phyloP scores from a whole-genome alignment of 2,888 invertebrate genomes.

The Toxonevra muliebris region DNA sequence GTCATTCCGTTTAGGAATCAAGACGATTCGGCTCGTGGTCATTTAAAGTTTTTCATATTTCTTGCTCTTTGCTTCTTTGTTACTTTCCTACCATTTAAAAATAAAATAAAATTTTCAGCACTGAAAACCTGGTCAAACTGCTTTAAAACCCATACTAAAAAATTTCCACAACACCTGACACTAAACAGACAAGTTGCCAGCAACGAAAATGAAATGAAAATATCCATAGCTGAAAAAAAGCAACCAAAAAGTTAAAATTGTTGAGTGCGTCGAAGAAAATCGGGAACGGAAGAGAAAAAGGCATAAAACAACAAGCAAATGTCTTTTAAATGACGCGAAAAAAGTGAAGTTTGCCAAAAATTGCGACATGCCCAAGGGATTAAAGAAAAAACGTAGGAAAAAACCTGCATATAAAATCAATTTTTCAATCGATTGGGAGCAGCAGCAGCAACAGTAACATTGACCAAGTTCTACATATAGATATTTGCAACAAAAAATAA shows the following conservation, averaged over 20 bases:
- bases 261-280: background rate
- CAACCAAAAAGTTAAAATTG: background rate
- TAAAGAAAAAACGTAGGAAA: slow-evolving; percentile 7
- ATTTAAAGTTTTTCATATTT: too few species aligned
- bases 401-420: slow-evolving; percentile 4
- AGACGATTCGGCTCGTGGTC: too few species aligned
- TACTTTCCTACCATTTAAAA: too few species aligned
- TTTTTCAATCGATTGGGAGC: slow-evolving; percentile 1
- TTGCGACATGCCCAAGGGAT: slow-evolving; percentile 16
- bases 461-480: background rate
- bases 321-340: slow-evolving; percentile 22
- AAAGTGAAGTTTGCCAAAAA: background rate
- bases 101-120: too few species aligned
- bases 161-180: background rate
- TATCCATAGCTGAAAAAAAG: too few species aligned
- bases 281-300: background rate
- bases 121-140: too few species aligned
- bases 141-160: background rate
- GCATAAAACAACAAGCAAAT: slow-evolving; percentile 18
- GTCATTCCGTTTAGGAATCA: too few species aligned
- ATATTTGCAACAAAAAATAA: background rate
- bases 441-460: background rate
- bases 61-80: too few species aligned
- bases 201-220: too few species aligned
- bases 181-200: background rate